Conservation (phyloP, 2,888 invertebrate genomes). For the Sarcophaga variegata region DNA sequence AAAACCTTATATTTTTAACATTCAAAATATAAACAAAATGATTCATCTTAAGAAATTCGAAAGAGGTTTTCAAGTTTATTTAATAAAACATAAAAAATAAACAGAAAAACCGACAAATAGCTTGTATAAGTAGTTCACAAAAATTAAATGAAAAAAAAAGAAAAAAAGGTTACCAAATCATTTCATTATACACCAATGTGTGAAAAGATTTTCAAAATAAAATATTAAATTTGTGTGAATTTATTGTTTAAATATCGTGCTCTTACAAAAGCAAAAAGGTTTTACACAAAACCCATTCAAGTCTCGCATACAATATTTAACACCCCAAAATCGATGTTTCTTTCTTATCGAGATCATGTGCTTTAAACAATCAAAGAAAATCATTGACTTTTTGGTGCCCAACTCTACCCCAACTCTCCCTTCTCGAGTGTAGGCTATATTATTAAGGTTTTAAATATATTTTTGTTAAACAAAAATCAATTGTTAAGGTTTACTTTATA, state of each 20-base stretch:
- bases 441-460: neutral
- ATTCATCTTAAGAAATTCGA: slow-evolving; percentile 7
- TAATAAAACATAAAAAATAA: neutral
- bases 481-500: slow-evolving; percentile 28
- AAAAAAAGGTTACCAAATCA: too few relatives aligned
- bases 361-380: slow-evolving; percentile 43
- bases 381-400: slow-evolving; percentile 19
- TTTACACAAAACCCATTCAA: neutral
- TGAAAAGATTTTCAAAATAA: slow-evolving; percentile 1
- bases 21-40: neutral
- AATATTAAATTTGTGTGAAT: neutral
- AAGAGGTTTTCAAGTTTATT: slow-evolving; percentile 6
- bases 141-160: neutral
- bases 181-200: neutral
- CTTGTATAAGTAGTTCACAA: neutral
- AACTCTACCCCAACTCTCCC: neutral
- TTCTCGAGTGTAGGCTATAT: neutral
- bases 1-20: neutral
- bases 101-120: neutral
- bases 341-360: slow-evolving; percentile 55
- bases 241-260: neutral
- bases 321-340: neutral
- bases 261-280: neutral
- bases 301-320: neutral
- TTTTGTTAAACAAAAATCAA: neutral